phyloP scores from a whole-genome alignment of 2,797 vertebrate species.

The Cuniculus paca region DNA sequence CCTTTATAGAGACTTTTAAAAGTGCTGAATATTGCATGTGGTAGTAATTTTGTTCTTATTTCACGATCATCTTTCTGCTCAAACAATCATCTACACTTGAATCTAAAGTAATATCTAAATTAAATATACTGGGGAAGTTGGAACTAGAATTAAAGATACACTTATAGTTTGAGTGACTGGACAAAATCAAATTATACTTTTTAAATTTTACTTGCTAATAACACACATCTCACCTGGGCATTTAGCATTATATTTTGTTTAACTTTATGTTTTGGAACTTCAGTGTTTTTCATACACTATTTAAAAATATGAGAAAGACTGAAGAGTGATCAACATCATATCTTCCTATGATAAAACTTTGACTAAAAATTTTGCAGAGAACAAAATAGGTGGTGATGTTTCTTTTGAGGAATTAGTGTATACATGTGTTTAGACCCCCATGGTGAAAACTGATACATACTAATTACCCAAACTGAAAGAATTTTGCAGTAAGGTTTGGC shows the following conservation, averaged over 20 bases:
- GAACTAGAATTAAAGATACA: background rate
- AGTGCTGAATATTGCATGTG: background rate
- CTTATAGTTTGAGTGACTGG: background rate
- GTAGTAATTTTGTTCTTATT: conserved; percentile 23
- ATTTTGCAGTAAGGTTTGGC: background rate
- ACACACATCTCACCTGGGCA: background rate
- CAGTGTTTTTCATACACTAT: background rate
- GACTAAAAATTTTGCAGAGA: background rate
- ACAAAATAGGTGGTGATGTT: background rate
- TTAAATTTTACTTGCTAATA: background rate
- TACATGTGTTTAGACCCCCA: background rate
- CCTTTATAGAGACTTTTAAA: background rate
- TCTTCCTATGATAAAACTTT: background rate
- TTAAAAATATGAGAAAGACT: background rate
- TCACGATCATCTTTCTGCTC: background rate
- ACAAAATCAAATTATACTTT: background rate
- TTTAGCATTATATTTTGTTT: background rate
- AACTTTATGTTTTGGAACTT: background rate
- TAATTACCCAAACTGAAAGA: conserved; percentile 49
- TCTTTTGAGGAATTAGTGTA: background rate
- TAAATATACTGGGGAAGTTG: background rate
- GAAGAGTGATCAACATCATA: background rate
- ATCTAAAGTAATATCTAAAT: background rate
- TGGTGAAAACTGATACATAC: background rate
- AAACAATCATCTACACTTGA: background rate